These are phyloP conservation scores for Cirrhinus molitorella DNA, from an alignment of 2,797 vertebrate species.

Conservation along the genomic window DNA sequence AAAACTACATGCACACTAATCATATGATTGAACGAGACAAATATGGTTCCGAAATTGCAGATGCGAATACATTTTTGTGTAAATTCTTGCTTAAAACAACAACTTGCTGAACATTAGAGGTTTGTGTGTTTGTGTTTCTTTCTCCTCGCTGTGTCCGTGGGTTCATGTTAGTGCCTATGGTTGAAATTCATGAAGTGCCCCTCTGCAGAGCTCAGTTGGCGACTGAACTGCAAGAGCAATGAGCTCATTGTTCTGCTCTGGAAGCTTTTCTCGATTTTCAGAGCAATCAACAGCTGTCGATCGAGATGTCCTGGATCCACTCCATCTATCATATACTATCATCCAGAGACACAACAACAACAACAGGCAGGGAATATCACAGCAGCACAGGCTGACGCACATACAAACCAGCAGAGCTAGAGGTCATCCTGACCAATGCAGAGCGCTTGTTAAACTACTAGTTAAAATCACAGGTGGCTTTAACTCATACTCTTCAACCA, in stretches of 20 bases:
- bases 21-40: neutral
- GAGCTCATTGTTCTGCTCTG: slow-evolving; percentile 86
- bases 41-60: neutral
- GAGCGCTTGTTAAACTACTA: neutral
- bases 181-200: slow-evolving; percentile 82
- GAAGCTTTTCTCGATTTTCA: slow-evolving; percentile 83
- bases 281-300: slow-evolving; percentile 88
- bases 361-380: slow-evolving; percentile 74
- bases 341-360: slow-evolving; percentile 81
- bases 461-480: neutral
- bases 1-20: neutral
- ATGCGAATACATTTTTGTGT: neutral
- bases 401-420: neutral
- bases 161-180: slow-evolving; percentile 76
- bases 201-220: slow-evolving; percentile 74
- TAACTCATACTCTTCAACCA: neutral
- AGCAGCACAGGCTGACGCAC: slow-evolving; percentile 44
- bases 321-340: slow-evolving; percentile 84
- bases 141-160: slow-evolving; percentile 54
- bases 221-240: slow-evolving; percentile 80
- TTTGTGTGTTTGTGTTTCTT: slow-evolving; percentile 13
- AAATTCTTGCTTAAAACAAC: neutral
- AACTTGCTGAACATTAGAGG: neutral
- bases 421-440: slow-evolving; percentile 5
- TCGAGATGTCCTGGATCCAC: slow-evolving; percentile 84